These are phyloP conservation scores for Andinoacara biseriatus DNA, from an alignment of 2,113 vertebrate species.

Conservation along the genomic window DNA sequence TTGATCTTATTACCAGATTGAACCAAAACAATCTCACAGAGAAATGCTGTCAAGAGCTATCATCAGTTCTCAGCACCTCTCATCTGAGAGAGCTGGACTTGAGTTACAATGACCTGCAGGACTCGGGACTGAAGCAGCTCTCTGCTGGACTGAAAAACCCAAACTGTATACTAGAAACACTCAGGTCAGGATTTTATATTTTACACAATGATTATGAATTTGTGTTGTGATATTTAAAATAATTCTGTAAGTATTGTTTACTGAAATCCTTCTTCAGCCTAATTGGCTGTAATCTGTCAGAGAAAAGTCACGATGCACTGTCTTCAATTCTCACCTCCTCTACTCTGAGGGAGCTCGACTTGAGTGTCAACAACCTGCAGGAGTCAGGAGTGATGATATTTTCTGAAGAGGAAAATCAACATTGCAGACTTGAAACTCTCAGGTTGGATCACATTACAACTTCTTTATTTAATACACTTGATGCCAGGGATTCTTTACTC, in stretches of 20 bases:
- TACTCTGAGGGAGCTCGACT: slow-evolving; percentile 7
- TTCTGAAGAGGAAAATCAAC: background rate
- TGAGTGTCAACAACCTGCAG: background rate
- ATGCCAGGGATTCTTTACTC: too few relatives aligned
- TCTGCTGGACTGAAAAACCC: background rate
- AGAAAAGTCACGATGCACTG: background rate
- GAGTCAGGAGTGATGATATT: background rate
- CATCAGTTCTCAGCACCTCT: background rate
- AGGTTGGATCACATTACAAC: background rate
- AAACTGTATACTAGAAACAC: background rate
- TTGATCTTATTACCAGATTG: background rate
- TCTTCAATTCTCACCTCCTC: background rate
- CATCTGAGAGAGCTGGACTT: background rate
- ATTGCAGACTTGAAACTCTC: background rate
- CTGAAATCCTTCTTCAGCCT: background rate
- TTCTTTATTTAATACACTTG: too few relatives aligned
- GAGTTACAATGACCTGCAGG: background rate
- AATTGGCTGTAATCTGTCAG: background rate
- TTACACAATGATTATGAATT: background rate
- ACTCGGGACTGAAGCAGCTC: background rate
- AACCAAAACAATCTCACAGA: slow-evolving; percentile 12
- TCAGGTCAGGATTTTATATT: background rate
- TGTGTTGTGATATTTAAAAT: background rate
- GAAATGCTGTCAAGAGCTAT: background rate
- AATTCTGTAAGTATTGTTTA: background rate